Evolutionary conservation across 2,797 vertebrate species (phyloP), one percentile per base, ranked within the genome.

Genomic region (Aldrovandia affinis): DNA sequence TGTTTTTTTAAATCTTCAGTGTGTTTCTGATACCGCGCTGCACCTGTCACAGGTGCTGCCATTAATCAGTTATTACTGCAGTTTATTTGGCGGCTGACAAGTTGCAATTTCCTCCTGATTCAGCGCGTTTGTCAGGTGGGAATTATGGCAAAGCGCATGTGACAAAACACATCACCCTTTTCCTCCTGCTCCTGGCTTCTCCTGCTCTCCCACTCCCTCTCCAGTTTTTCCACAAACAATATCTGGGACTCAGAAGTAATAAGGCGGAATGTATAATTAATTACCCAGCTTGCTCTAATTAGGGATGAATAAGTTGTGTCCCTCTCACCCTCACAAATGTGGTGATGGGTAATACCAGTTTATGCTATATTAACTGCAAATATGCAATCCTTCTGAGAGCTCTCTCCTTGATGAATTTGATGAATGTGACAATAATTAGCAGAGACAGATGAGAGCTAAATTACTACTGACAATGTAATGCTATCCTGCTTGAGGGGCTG

Each of bases 211-310:
- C 61, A 15, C 86, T 80, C 90, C 84, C 88, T 83, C 88, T 90
- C 89, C 83, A 55, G 91, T 93, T 96, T 95, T 96, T 95, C 96
- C 96, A 95, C 95, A 97, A 97, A 97, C 96, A 97, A 97, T 98
- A 97, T 98, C 96, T 96, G 96, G 97, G 96, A 96, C 96, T 96
- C 95, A 95, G 97, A 98, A 97, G 96, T 97, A 97, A 97, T 98
- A 98, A 99, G 97, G 97, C 96, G 96, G 97, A 98, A 97, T 99
- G 98, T 97, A 99, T 99, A 99, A 99, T 99, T 99, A 99, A 99
- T 98, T 97, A 98, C 98, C 97, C 98, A 98, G 98, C 97, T 98
- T 98, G 97, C 97, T 98, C 97, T 99, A 99, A 99, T 99, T 98
- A 98, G 97, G 96, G 97, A 97, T 98, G 97, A 98, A 99, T 98